phyloP scores from a whole-genome alignment of 1,140 invertebrate species.

The Gryllus bimaculatus region DNA sequence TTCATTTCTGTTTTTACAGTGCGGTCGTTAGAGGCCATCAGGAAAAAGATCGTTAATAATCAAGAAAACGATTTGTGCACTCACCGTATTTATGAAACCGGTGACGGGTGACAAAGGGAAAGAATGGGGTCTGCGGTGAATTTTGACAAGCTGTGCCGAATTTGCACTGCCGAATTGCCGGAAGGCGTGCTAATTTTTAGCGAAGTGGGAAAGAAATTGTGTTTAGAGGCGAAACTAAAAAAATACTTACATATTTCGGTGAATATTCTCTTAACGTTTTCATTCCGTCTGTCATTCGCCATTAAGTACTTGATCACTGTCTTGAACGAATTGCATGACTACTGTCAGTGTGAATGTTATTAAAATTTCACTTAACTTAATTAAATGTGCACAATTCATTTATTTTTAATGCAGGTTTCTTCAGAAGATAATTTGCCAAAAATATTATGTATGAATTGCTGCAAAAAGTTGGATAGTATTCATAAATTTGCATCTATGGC shows the following conservation, averaged over 20 bases:
- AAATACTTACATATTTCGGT: conserved; percentile 46
- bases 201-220: conserved; percentile 40
- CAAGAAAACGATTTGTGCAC: conserved; percentile 20
- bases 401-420: conserved; percentile 33
- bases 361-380: background rate
- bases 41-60: conserved; percentile 25
- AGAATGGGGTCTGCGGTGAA: conserved; percentile 21
- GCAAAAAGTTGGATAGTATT: conserved; percentile 42
- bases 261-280: conserved; percentile 24
- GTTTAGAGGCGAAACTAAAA: conserved; percentile 43
- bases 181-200: conserved; percentile 40
- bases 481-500: conserved; percentile 48
- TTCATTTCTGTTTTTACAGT: conserved; percentile 23
- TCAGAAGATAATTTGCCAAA: conserved; percentile 45
- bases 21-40: conserved; percentile 23
- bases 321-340: conserved; percentile 4
- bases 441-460: conserved; percentile 43
- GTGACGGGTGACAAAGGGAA: conserved; percentile 15
- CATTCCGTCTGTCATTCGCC: conserved; percentile 15
- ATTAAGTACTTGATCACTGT: conserved; percentile 11
- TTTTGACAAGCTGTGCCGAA: conserved; percentile 35
- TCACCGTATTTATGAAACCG: conserved; percentile 16
- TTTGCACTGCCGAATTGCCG: conserved; percentile 39
- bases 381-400: background rate
- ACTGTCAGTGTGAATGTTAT: background rate